Conservation (phyloP, 1,140 invertebrate genomes). For the Eurosta solidaginis region DNA sequence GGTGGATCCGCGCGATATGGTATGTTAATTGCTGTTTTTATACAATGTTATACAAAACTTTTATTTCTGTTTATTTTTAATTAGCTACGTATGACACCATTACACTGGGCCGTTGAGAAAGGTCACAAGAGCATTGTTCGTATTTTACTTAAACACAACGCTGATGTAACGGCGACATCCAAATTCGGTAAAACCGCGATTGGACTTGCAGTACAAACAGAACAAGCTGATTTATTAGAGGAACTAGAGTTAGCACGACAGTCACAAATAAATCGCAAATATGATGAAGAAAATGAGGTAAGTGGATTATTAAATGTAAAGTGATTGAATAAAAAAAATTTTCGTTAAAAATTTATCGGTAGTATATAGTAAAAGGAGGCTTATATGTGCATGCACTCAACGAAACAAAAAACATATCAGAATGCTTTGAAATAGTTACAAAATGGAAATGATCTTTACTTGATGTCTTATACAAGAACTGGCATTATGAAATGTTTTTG, state of each 20-base stretch:
- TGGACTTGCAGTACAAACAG: conserved; percentile 68
- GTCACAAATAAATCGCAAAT: conserved; percentile 46
- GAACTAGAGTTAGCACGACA: conserved; percentile 52
- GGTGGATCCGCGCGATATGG: conserved; percentile 83
- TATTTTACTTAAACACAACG: conserved; percentile 73
- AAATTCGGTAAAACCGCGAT: conserved; percentile 86
- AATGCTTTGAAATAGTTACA: no score
- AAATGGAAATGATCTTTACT: no score
- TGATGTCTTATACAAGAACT: no score
- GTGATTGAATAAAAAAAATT: neutral
- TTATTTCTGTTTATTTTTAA: conserved; percentile 31
- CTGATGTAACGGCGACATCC: conserved; percentile 69
- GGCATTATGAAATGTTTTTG: no score
- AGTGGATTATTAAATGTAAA: neutral
- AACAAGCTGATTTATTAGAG: conserved; percentile 52
- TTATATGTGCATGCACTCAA: no score
- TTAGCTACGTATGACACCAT: conserved; percentile 87
- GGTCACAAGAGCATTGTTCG: conserved; percentile 74
- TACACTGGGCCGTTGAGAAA: conserved; percentile 93
- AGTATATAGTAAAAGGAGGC: neutral
- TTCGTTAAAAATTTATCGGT: neutral
- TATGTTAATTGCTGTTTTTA: conserved; percentile 57
- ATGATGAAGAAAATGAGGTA: conserved; percentile 53
- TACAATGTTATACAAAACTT: neutral
- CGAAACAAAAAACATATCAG: no score